Percentiles rank a stretch among this genome's conserved stretches.
phyloP scores from a whole-genome alignment of 2,888 invertebrate species.

The Seira ritae region DNA sequence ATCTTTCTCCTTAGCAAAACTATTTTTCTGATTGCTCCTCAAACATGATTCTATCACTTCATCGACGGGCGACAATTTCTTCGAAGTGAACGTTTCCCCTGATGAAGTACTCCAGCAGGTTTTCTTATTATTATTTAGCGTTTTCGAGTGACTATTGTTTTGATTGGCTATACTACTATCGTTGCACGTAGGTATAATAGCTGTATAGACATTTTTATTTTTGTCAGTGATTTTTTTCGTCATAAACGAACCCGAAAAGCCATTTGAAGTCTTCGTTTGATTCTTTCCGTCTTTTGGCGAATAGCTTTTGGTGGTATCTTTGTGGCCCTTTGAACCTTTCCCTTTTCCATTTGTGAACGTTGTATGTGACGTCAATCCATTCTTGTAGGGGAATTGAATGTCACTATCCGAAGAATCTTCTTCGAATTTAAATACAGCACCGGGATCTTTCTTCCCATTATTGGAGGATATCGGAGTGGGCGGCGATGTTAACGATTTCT shows the following conservation, averaged over 20 bases:
- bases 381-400: slow-evolving; percentile 41
- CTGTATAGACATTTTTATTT: slow-evolving; percentile 44
- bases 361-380: slow-evolving; percentile 16
- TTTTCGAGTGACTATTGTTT: background rate
- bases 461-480: slow-evolving; percentile 75
- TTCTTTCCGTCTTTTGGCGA: slow-evolving; percentile 29
- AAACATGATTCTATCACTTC: slow-evolving; percentile 1
- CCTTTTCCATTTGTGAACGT: slow-evolving; percentile 34
- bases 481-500: slow-evolving; percentile 75
- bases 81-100: background rate
- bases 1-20: background rate
- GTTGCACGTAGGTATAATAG: slow-evolving; percentile 22
- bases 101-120: background rate
- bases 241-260: slow-evolving; percentile 22
- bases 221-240: slow-evolving; percentile 51
- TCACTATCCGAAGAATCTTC: slow-evolving; percentile 54
- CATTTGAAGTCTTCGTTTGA: slow-evolving; percentile 15
- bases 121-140: slow-evolving; percentile 7
- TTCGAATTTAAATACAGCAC: slow-evolving; percentile 74
- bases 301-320: slow-evolving; percentile 14
- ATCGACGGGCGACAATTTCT: background rate
- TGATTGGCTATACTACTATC: background rate
- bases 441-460: slow-evolving; percentile 73
- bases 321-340: slow-evolving; percentile 29
- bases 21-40: slow-evolving; percentile 17